Conservation (phyloP, 1,140 invertebrate species). For the silkworm (Bombyx mori) region DNA sequence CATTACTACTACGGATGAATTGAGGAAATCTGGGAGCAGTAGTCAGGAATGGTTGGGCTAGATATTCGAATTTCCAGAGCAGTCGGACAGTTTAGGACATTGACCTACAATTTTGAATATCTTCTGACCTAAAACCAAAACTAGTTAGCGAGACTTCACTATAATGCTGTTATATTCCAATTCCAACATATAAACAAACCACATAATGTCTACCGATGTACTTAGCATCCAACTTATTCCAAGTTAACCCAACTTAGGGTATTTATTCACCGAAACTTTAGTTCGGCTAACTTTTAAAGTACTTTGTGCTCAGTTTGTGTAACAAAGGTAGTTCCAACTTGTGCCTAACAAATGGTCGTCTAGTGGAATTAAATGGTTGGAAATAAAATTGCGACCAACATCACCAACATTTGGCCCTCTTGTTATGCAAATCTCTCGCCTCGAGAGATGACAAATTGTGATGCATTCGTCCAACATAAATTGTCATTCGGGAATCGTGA, state of each 20-base stretch:
- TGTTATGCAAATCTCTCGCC: conserved; percentile 29
- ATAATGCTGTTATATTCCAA: background rate
- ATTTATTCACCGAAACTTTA: conserved; percentile 22
- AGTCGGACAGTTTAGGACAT: too few species aligned
- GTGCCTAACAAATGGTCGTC: conserved; percentile 25
- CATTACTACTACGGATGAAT: too few species aligned
- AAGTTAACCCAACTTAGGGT: conserved; percentile 20
- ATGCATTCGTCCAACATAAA: conserved; percentile 18
- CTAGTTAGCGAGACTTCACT: background rate
- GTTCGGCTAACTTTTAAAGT: conserved; percentile 23
- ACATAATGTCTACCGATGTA: conserved; percentile 16
- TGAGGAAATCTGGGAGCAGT: too few species aligned
- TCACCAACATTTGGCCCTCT: conserved; percentile 17
- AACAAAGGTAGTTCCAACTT: conserved; percentile 29
- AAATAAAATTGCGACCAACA: conserved; percentile 7
- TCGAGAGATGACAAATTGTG: conserved; percentile 23
- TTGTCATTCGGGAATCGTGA: conserved; percentile 7
- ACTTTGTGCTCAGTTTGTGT: conserved; percentile 22
- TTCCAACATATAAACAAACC: conserved; percentile 7
- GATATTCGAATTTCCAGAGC: too few species aligned
- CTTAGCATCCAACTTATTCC: conserved; percentile 18
- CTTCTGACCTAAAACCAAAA: too few species aligned
- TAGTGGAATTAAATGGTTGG: conserved; percentile 22
- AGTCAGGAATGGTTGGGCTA: too few species aligned
- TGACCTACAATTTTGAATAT: too few species aligned